These are phyloP conservation scores for Choloepus hoffmanni DNA, from an alignment of 2,113 vertebrate species.

Conservation along the genomic window DNA sequence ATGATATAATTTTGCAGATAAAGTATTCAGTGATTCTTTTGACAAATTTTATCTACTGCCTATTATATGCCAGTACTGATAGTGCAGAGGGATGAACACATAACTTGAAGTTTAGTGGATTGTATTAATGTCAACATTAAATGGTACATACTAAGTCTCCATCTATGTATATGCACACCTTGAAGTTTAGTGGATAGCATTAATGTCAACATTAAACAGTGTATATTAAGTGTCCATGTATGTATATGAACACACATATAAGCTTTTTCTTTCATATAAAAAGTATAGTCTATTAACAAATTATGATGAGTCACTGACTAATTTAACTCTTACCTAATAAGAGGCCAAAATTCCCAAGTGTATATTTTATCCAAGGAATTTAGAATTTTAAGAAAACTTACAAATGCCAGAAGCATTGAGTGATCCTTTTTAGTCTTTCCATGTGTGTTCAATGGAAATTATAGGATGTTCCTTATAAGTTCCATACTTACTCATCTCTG, in stretches of 20 bases:
- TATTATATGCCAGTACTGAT: not conserved
- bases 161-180: not conserved
- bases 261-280: not conserved
- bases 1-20: not conserved
- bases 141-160: not conserved
- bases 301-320: not conserved
- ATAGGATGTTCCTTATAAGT: constrained; percentile 30
- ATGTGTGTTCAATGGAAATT: not conserved
- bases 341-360: not conserved
- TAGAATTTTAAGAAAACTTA: constrained; percentile 16
- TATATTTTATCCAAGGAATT: not conserved
- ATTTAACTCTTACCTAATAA: constrained; percentile 24
- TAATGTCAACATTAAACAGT: not conserved
- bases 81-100: not conserved
- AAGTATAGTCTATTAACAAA: not conserved
- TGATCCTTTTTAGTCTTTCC: not conserved
- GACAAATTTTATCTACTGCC: not conserved
- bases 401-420: not conserved
- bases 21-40: not conserved
- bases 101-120: not conserved
- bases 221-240: not conserved
- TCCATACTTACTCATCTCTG: constrained; percentile 98
- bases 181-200: not conserved
- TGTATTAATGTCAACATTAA: not conserved
- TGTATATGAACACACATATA: not conserved